These are phyloP conservation scores for Rosalia funebris DNA, from an alignment of 2,888 invertebrate species.

Conservation along the genomic window DNA sequence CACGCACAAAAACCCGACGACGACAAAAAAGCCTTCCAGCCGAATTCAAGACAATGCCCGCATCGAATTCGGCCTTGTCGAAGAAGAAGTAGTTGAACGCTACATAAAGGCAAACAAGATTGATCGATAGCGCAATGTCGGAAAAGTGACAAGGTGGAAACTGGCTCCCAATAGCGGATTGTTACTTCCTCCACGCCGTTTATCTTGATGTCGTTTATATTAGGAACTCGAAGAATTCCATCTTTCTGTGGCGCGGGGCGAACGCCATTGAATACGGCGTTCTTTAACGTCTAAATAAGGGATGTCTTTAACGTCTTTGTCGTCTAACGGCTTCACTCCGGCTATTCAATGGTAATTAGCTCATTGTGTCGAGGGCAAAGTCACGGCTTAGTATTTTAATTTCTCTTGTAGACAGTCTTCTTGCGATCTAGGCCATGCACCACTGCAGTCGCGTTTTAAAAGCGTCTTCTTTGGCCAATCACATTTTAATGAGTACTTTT, in stretches of 20 bases:
- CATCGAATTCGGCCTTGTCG: conserved; percentile 32
- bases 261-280: conserved; percentile 21
- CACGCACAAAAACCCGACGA: too few relatives aligned
- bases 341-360: conserved; percentile 14
- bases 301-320: conserved; percentile 7
- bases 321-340: background rate
- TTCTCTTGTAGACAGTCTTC: background rate
- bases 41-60: conserved; percentile 38
- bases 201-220: conserved; percentile 31
- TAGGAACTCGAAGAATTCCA: conserved; percentile 22
- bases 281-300: too few relatives aligned
- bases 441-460: too few relatives aligned
- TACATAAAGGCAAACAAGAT: conserved; percentile 48
- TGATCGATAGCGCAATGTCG: conserved; percentile 48
- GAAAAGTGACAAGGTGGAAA: conserved; percentile 44
- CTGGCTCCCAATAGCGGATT: conserved; percentile 39
- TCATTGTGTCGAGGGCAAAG: background rate
- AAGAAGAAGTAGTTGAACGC: conserved; percentile 39
- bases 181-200: conserved; percentile 42
- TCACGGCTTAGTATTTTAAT: background rate
- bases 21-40: background rate
- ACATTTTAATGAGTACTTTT: too few relatives aligned
- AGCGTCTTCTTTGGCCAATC: too few relatives aligned
- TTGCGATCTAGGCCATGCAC: too few relatives aligned
- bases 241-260: background rate